Conservation (phyloP, 2,113 vertebrate species). For the Caracal caracal region DNA sequence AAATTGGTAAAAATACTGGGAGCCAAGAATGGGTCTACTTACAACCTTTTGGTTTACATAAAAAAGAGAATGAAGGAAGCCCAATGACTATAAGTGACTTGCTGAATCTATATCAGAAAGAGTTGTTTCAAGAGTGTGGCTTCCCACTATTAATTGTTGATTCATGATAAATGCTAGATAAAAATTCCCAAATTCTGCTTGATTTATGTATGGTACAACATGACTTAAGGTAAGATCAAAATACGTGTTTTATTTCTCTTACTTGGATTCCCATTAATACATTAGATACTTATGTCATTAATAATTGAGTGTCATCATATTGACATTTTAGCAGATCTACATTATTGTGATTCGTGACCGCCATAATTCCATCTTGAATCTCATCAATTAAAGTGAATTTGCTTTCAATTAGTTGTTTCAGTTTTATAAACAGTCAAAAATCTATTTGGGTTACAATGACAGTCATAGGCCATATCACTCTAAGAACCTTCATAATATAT, state of each 20-base stretch:
- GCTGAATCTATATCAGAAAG: neutral
- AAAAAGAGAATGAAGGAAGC: neutral
- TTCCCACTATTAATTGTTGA: neutral
- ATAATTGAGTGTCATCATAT: neutral
- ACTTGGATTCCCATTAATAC: neutral
- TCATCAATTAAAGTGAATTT: constrained; percentile 34
- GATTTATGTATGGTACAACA: neutral
- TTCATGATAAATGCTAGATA: neutral
- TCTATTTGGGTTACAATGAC: neutral
- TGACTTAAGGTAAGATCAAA: neutral
- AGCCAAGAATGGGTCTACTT: neutral
- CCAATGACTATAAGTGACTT: neutral
- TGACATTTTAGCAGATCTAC: neutral
- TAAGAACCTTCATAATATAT: neutral
- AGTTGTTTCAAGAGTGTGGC: neutral
- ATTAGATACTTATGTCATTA: neutral
- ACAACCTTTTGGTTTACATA: neutral
- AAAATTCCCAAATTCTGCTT: neutral
- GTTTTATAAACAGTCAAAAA: neutral
- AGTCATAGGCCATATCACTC: neutral
- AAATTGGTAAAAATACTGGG: neutral
- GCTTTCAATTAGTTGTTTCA: constrained; percentile 37
- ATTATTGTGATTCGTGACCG: neutral
- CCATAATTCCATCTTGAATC: constrained; percentile 3
- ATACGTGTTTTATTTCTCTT: neutral